Evolutionary conservation across 2,113 vertebrate genomes (phyloP).

Genomic region (Meriones unguiculatus): DNA sequence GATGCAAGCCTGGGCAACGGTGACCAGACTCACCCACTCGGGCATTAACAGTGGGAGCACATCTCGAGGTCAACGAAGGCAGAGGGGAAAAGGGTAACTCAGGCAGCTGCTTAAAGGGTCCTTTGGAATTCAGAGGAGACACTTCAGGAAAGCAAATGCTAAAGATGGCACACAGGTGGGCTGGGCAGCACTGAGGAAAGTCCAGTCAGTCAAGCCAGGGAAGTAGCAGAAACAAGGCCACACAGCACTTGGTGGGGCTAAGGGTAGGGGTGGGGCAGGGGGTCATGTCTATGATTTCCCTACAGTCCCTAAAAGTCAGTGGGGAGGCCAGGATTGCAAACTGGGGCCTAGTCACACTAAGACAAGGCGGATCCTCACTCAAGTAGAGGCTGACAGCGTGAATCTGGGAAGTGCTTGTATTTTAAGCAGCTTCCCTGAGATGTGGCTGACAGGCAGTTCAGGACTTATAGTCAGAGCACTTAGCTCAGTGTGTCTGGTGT

Average conservation of each 20-base stretch:
- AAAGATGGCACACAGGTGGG: background rate
- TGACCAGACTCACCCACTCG: background rate
- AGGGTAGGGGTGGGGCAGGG: too few relatives aligned
- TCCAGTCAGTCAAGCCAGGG: background rate
- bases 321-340: background rate
- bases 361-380: accelerated
- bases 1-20: background rate
- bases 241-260: too few relatives aligned
- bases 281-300: too few relatives aligned
- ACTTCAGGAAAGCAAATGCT: accelerated
- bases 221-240: background rate
- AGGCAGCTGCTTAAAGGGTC: accelerated
- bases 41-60: accelerated
- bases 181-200: background rate
- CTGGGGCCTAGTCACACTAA: accelerated
- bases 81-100: accelerated
- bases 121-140: background rate
- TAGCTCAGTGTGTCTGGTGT: accelerated
- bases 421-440: too few relatives aligned
- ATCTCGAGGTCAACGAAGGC: accelerated
- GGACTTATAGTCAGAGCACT: accelerated
- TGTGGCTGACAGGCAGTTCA: accelerated
- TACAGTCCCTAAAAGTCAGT: background rate
- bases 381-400: background rate
- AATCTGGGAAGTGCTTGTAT: accelerated